Conservation (phyloP, 1,140 invertebrate species). For the Drosophila murphyi region DNA sequence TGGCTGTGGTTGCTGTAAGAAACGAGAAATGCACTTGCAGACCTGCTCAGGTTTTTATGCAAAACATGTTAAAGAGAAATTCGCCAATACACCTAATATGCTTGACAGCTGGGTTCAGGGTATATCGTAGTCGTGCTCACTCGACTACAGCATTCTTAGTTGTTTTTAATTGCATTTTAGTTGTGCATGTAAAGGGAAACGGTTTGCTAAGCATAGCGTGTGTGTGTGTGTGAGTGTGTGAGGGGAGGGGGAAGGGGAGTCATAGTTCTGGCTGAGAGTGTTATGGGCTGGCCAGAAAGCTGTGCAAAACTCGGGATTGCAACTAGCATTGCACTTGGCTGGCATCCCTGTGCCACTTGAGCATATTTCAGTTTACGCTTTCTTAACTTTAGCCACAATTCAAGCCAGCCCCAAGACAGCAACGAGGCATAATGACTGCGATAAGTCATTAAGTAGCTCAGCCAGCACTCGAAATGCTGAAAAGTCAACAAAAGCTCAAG, state of each 20-base stretch:
- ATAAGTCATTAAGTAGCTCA: slow-evolving; percentile 80
- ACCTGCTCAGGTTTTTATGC: no score
- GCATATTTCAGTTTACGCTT: slow-evolving; percentile 76
- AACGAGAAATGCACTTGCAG: no score
- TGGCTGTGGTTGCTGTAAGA: no score
- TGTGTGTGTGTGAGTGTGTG: slow-evolving; percentile 39
- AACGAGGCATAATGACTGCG: slow-evolving; percentile 70
- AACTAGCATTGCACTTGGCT: slow-evolving; percentile 55
- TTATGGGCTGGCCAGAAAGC: slow-evolving; percentile 24
- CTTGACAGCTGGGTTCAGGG: no score
- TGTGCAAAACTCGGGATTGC: neutral
- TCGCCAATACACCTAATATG: no score
- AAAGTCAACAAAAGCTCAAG: slow-evolving; percentile 37
- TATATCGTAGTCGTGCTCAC: no score
- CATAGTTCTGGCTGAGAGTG: slow-evolving; percentile 53
- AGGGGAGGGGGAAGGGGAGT: slow-evolving; percentile 29
- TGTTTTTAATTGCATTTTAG: slow-evolving; percentile 66
- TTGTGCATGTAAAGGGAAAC: slow-evolving; percentile 57
- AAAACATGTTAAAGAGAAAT: no score
- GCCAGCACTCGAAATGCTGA: slow-evolving; percentile 39
- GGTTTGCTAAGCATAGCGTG: slow-evolving; percentile 32
- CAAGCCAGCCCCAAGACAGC: slow-evolving; percentile 43
- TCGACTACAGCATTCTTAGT: neutral
- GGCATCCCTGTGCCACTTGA: slow-evolving; percentile 50
- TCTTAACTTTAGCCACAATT: slow-evolving; percentile 56